Conservation (phyloP, 92 coral and sea anemone genomes). For the Bergia puertoricense region DNA sequence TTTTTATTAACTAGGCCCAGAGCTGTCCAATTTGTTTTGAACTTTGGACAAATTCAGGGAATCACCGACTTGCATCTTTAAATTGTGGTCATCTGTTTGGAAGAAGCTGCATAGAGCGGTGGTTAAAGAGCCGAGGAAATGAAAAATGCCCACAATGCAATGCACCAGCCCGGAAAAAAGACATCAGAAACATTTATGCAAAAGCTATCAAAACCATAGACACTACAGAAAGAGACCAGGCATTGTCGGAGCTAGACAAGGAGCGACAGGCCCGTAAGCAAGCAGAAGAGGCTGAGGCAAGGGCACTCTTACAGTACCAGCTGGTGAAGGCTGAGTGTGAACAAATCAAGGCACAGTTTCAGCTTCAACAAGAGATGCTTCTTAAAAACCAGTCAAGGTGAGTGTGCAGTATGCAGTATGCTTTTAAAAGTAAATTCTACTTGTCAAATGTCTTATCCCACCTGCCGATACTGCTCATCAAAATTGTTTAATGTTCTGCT, state of each 20-base stretch:
- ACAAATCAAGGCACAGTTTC: conserved; percentile 64
- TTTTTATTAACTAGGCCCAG: conserved; percentile 62
- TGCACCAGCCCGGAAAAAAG: conserved; percentile 83
- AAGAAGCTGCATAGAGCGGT: conserved; percentile 92
- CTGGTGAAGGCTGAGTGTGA: conserved; percentile 84
- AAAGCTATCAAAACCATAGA: conserved; percentile 85
- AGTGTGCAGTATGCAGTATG: too few species aligned
- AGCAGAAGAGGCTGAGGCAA: conserved; percentile 91
- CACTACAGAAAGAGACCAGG: conserved; percentile 87
- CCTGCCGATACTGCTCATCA: too few species aligned
- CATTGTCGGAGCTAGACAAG: conserved; percentile 74
- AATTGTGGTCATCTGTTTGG: conserved; percentile 96
- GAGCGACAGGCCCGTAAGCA: conserved; percentile 73
- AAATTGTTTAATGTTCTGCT: too few species aligned
- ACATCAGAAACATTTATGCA: conserved; percentile 86
- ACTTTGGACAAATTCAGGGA: conserved; percentile 93
- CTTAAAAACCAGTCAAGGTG: conserved; percentile 61
- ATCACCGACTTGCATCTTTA: conserved; percentile 82
- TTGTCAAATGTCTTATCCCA: not conserved
- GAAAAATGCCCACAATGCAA: conserved; percentile 97
- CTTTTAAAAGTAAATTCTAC: not conserved
- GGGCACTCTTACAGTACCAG: conserved; percentile 82
- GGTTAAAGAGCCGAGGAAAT: conserved; percentile 78
- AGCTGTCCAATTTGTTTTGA: conserved; percentile 95
- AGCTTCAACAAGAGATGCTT: conserved; percentile 73